Base-by-base conservation (phyloP, 2,888 invertebrate species). In the Napeogenes sylphis region DNA sequence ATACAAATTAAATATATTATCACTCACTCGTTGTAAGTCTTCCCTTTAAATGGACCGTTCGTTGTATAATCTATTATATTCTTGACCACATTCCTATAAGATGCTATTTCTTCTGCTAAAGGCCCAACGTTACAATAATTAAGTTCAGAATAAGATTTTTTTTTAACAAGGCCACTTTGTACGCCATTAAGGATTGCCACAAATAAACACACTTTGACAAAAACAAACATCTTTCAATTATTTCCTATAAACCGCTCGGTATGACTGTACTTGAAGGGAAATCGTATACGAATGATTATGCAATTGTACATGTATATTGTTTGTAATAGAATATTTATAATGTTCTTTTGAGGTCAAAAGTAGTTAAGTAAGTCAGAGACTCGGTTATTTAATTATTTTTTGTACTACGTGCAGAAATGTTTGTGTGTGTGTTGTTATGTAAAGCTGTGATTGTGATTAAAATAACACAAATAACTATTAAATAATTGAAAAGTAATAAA, bases 31-130 rank as follows among this genome's bases (percentile, higher is more conserved):
- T 90, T 73, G 79, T 92, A 94, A 0, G 93, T 92, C 73, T 84
- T 87, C 60, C 92, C 91, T 81, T 92, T 92, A 71, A 91, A 92
- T 0, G 85, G 80, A 2, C 93, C 93, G 55, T 80, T 73, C 0
- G 87, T 71, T 4, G 90, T 82, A 58, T 87, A 87, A 57, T 91
- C 81, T 57, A 93, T 80, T 71, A 94, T 93, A 70, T 78, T 78
- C 61, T 85, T 75, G 0, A 93, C 92, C 10, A 88, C 77, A 2
- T 82, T 75, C 51, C 90, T 81, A 74, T 94, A 93, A 21, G 92
- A 87, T 38, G 87, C 85, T 67, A 95, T 94, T 85, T 95, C 94
- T 2, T 87, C 73, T 0, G 77, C 77, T 55, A 86, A 72, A 6
- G 65, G 65, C n/a, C 63, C 77, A 46, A 83, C 66, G 71, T 80